Conservation (phyloP, 2,888 invertebrate species). For the Hartigia nigra region DNA sequence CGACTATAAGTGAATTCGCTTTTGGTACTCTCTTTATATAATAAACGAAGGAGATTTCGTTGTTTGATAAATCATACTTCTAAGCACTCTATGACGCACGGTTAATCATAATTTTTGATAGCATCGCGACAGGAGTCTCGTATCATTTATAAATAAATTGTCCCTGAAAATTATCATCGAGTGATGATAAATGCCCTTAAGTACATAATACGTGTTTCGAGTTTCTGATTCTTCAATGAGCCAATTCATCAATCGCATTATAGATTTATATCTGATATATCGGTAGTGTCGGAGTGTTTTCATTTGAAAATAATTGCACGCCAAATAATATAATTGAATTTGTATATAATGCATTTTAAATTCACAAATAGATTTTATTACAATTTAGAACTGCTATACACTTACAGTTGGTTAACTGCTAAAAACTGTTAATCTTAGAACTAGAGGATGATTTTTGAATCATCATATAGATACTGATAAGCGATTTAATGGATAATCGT, state of each 20-base stretch:
- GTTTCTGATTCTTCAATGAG: neutral
- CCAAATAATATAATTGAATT: no score
- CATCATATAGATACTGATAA: no score
- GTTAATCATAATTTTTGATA: constrained; percentile 25
- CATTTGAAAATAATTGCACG: neutral
- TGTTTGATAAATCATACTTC: constrained; percentile 28
- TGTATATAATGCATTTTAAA: no score
- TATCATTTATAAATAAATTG: neutral
- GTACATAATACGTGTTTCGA: neutral
- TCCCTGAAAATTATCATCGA: neutral
- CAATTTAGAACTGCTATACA: no score
- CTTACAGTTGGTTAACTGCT: no score
- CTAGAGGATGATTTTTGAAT: neutral
- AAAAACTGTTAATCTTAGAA: neutral
- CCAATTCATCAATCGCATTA: neutral
- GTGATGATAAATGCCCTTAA: neutral
- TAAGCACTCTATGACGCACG: constrained; percentile 31
- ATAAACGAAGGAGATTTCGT: constrained; percentile 24
- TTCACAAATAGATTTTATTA: no score
- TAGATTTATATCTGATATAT: neutral
- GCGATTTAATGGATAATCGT: no score
- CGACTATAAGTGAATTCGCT: neutral
- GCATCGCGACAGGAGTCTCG: neutral
- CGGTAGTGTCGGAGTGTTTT: neutral
- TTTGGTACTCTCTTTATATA: constrained; percentile 30